Evolutionary conservation across 2,888 invertebrate genomes (phyloP).

Genomic region (Rotaria macrura): DNA sequence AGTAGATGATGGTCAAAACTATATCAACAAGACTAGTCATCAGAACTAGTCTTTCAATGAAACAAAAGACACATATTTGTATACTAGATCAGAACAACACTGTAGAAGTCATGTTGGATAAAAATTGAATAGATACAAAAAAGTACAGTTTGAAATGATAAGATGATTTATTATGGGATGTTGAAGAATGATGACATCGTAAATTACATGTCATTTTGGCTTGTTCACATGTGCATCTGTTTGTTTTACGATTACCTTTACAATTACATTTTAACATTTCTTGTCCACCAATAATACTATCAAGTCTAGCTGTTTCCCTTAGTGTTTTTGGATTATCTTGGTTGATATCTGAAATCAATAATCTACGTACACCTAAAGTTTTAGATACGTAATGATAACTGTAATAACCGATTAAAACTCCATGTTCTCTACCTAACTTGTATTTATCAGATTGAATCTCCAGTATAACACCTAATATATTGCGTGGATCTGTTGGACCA

Average conservation of each 20-base stretch:
- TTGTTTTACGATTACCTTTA: neutral
- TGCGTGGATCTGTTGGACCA: constrained; percentile 25
- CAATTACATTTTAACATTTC: constrained; percentile 24
- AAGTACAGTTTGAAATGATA: too few relatives aligned
- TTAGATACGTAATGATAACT: too few relatives aligned
- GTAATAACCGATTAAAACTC: too few relatives aligned
- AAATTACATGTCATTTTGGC: too few relatives aligned
- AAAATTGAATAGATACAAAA: too few relatives aligned
- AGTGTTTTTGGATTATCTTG: neutral
- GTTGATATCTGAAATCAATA: neutral
- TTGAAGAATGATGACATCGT: too few relatives aligned
- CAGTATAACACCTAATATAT: constrained; percentile 22
- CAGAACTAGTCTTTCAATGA: neutral
- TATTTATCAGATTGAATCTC: constrained; percentile 26
- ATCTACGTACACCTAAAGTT: too few relatives aligned
- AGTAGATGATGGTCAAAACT: neutral
- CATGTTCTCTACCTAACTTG: constrained; percentile 7
- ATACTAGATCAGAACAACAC: too few relatives aligned
- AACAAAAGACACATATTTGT: too few relatives aligned
- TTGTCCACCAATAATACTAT: constrained; percentile 25
- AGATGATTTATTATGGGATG: too few relatives aligned
- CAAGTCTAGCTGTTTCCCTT: neutral
- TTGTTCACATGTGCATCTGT: too few relatives aligned
- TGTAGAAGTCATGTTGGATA: too few relatives aligned
- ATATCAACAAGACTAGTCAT: neutral